A percentile compares a stretch with the other conserved stretches of the same genome.
Conservation (phyloP, 2,113 vertebrate genomes). For the Diphyllodes magnificus region DNA sequence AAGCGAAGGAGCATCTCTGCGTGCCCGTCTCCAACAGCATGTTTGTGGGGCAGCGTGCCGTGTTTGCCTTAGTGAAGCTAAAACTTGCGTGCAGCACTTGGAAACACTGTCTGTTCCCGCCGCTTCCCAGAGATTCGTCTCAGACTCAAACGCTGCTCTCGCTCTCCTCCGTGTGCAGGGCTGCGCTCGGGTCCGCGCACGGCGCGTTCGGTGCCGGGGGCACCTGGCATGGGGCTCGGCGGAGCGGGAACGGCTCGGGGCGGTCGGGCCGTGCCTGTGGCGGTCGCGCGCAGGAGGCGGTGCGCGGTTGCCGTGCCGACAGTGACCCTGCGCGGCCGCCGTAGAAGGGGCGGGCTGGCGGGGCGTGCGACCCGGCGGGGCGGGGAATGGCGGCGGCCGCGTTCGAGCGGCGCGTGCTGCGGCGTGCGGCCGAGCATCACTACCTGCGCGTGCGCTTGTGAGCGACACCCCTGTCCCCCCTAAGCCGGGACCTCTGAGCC, state of each 20-base stretch:
- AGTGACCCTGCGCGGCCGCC: not conserved
- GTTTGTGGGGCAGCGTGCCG: rapidly evolving
- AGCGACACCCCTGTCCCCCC: not conserved
- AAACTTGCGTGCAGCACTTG: rapidly evolving
- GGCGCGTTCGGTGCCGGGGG: not conserved
- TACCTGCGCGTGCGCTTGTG: slow-evolving; percentile 87
- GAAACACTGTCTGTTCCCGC: not conserved
- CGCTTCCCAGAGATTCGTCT: not conserved
- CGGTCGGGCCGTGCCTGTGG: not conserved
- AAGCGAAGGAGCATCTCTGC: rapidly evolving
- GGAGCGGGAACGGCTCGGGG: not conserved
- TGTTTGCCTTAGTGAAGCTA: not conserved
- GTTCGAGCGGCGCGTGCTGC: slow-evolving; percentile 78
- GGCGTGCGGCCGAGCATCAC: slow-evolving; percentile 75
- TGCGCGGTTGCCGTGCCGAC: not conserved
- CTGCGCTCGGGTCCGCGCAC: not conserved
- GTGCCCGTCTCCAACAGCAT: rapidly evolving
- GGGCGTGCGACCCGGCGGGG: not conserved
- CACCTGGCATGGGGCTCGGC: not conserved
- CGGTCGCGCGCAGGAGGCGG: too few relatives aligned
- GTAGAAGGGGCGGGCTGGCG: not conserved
- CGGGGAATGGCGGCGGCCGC: not conserved
- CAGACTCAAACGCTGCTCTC: rapidly evolving
- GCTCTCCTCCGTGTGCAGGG: not conserved
- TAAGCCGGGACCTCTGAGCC: not conserved